These are phyloP conservation scores for Drosophila suzukii DNA, from an alignment of 1,140 invertebrate genomes.

Conservation along the genomic window DNA sequence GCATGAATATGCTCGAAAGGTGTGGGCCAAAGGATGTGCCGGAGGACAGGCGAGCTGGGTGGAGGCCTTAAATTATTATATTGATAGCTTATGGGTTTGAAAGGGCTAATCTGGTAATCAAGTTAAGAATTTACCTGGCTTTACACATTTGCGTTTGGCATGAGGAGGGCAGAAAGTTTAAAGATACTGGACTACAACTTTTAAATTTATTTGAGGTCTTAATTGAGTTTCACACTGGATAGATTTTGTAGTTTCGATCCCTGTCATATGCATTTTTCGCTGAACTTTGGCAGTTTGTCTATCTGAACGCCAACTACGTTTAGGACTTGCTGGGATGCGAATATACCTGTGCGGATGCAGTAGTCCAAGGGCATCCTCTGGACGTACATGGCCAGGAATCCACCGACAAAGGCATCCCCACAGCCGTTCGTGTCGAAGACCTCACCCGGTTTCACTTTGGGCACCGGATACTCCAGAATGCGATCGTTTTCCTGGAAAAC, in stretches of 20 bases:
- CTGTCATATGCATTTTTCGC: constrained; percentile 46
- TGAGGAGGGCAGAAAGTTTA: neutral
- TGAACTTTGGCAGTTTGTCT: constrained; percentile 58
- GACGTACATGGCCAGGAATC: constrained; percentile 95
- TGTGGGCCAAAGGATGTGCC: constrained; percentile 34
- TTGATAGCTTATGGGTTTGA: constrained; percentile 26
- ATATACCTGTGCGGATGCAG: constrained; percentile 66
- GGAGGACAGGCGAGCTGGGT: neutral
- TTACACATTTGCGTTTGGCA: neutral
- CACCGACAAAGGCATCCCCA: constrained; percentile 99
- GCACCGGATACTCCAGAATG: constrained; percentile 85
- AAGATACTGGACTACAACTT: neutral
- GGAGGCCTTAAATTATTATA: constrained; percentile 43
- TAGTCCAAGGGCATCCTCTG: constrained; percentile 86
- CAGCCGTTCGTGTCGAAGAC: constrained; percentile 99
- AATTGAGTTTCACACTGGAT: neutral
- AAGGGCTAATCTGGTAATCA: constrained; percentile 31
- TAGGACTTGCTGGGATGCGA: constrained; percentile 53
- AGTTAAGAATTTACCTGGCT: constrained; percentile 32
- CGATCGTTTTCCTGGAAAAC: constrained; percentile 56
- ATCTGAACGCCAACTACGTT: constrained; percentile 53
- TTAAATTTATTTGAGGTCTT: constrained; percentile 7
- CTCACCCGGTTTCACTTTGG: constrained; percentile 88
- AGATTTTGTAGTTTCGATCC: neutral
- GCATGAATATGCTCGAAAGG: constrained; percentile 20